A percentile compares a stretch with the other conserved stretches of the same genome.
Conservation (phyloP, 2,888 invertebrate species). For the Arenicola marina region DNA sequence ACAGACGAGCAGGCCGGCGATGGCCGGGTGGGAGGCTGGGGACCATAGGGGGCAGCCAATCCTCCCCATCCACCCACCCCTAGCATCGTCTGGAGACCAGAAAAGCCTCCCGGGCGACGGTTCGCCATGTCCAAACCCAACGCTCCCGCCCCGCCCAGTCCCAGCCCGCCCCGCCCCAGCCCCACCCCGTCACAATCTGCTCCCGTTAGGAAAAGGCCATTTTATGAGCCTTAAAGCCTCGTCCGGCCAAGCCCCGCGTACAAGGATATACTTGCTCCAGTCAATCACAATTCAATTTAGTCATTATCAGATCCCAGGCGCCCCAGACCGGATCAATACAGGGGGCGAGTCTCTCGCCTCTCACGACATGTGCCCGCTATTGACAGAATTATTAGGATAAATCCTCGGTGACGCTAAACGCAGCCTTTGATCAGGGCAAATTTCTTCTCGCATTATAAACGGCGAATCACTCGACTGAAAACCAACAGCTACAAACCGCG, state of each 20-base stretch:
- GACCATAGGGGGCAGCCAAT: too few species aligned
- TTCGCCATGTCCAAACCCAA: background rate
- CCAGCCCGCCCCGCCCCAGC: too few species aligned
- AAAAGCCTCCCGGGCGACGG: too few species aligned
- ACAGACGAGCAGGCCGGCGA: too few species aligned
- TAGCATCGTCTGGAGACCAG: too few species aligned
- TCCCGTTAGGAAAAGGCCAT: too few species aligned
- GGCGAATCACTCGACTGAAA: background rate
- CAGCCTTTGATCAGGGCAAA: background rate
- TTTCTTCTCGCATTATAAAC: background rate
- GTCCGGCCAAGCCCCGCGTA: background rate
- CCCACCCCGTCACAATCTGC: too few species aligned
- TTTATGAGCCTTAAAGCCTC: too few species aligned
- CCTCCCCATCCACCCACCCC: too few species aligned
- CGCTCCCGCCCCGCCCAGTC: too few species aligned
- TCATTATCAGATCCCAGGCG: background rate
- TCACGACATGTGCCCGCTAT: background rate
- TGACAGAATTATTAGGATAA: background rate
- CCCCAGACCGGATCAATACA: background rate
- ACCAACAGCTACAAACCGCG: too few species aligned
- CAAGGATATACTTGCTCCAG: background rate
- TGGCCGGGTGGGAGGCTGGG: too few species aligned
- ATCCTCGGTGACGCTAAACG: background rate
- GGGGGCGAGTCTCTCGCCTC: background rate
- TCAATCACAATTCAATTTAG: conserved; percentile 4